Conservation (phyloP, 2,888 invertebrate genomes). For the Apantesis nais region DNA sequence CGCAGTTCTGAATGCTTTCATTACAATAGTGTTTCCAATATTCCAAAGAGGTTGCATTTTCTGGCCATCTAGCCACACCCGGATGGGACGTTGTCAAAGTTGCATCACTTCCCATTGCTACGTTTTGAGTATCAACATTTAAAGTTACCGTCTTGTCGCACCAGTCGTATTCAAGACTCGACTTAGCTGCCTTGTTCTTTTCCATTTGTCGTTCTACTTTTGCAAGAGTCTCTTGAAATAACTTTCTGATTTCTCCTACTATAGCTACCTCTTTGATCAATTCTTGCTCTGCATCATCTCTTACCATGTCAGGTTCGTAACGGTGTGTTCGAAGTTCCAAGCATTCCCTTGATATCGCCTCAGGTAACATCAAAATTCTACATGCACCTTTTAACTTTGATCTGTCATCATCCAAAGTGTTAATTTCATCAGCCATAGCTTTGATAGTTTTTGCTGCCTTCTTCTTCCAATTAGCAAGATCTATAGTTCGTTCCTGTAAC, state of each 20-base stretch:
- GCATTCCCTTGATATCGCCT: slow-evolving; percentile 90
- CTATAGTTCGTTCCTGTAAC: slow-evolving; percentile 62
- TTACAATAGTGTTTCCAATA: slow-evolving; percentile 94
- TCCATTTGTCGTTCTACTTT: slow-evolving; percentile 89
- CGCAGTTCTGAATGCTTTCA: slow-evolving; percentile 91
- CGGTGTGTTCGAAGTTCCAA: slow-evolving; percentile 89
- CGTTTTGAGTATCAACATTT: slow-evolving; percentile 89
- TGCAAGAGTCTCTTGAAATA: slow-evolving; percentile 86
- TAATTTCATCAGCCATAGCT: slow-evolving; percentile 88
- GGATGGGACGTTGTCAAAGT: slow-evolving; percentile 90
- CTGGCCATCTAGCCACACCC: slow-evolving; percentile 92
- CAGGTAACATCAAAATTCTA: slow-evolving; percentile 88
- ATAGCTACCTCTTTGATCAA: slow-evolving; percentile 90
- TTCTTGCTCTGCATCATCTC: slow-evolving; percentile 93
- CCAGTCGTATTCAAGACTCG: slow-evolving; percentile 94
- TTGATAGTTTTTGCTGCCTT: slow-evolving; percentile 87
- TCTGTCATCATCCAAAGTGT: slow-evolving; percentile 87
- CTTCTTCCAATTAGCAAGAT: slow-evolving; percentile 88
- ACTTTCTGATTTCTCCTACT: slow-evolving; percentile 89
- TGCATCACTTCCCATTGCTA: slow-evolving; percentile 88
- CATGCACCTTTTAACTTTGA: slow-evolving; percentile 88
- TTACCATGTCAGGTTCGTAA: slow-evolving; percentile 90
- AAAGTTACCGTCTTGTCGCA: slow-evolving; percentile 93
- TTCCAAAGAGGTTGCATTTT: slow-evolving; percentile 88
- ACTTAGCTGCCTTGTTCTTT: slow-evolving; percentile 92